Evolutionary conservation across 2,797 vertebrate species (phyloP).

Genomic region (Peromyscus aztecus): DNA sequence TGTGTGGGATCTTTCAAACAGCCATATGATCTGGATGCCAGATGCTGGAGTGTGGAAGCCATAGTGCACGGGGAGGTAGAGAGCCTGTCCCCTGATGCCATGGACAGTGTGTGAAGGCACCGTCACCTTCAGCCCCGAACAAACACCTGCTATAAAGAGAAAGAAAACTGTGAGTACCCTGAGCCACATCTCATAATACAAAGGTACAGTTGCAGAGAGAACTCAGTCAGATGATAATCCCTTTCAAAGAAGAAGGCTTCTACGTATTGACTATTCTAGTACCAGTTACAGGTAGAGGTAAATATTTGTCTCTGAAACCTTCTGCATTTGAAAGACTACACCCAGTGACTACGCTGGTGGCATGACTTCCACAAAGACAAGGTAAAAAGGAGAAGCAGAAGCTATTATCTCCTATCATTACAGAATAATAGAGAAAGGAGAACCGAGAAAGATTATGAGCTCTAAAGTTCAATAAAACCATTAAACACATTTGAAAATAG

Average conservation of each 20-base stretch:
- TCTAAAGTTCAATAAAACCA: conserved; percentile 72
- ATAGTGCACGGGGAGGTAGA: conserved; percentile 91
- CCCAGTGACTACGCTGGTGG: conserved; percentile 51
- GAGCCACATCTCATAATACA: conserved; percentile 67
- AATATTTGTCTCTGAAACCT: conserved; percentile 79
- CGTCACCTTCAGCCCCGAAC: conserved; percentile 86
- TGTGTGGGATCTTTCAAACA: conserved; percentile 89
- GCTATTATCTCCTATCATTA: conserved; percentile 53
- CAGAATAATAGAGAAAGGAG: conserved; percentile 70
- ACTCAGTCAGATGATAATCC: conserved; percentile 1
- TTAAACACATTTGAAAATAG: conserved; percentile 21
- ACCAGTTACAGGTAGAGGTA: conserved; percentile 55
- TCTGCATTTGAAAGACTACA: conserved; percentile 70
- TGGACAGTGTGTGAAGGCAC: conserved; percentile 88
- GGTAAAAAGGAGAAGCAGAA: conserved; percentile 78
- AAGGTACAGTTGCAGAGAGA: conserved; percentile 7
- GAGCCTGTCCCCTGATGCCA: conserved; percentile 90
- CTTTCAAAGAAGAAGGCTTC: conserved; percentile 70
- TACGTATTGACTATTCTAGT: conserved; percentile 45
- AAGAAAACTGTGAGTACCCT: conserved; percentile 67
- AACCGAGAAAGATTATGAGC: conserved; percentile 66
- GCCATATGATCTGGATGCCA: conserved; percentile 95
- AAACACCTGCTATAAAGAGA: conserved; percentile 84
- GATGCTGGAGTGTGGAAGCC: conserved; percentile 88
- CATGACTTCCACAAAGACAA: conserved; percentile 61